A percentile compares a stretch with the other conserved stretches of the same genome.
Evolutionary conservation across 2,888 invertebrate genomes (phyloP).

Genomic region (Conomelus anceps): DNA sequence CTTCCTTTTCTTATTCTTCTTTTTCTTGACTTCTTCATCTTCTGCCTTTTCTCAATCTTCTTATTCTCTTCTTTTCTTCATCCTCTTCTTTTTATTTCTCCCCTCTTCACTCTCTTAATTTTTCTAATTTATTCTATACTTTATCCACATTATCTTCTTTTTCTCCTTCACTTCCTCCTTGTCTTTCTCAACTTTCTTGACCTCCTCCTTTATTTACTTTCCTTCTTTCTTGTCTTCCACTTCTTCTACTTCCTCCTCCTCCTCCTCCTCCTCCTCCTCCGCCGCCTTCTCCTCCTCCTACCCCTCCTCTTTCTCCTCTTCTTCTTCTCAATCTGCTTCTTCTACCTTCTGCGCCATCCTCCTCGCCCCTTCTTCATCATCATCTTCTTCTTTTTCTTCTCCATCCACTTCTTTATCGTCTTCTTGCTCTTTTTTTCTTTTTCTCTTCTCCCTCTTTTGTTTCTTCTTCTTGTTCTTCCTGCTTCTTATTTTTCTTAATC

Average conservation of each 20-base stretch:
- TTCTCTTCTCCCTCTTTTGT: neutral
- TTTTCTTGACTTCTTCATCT: too few species aligned
- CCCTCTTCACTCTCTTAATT: too few species aligned
- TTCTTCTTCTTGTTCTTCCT: neutral
- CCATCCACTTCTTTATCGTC: neutral
- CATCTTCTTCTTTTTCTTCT: neutral
- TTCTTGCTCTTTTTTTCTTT: neutral
- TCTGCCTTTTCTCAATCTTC: too few species aligned
- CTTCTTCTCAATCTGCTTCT: slow-evolving; percentile 9
- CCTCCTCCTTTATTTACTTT: neutral
- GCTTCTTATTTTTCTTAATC: neutral
- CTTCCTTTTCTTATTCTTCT: too few species aligned
- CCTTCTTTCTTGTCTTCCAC: neutral
- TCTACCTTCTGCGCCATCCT: neutral
- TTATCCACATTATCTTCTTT: too few species aligned
- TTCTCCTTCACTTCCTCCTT: neutral
- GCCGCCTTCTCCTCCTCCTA: neutral
- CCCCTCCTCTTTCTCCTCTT: neutral
- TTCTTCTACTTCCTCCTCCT: neutral
- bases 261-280: neutral
- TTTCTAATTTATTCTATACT: too few species aligned
- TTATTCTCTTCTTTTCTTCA: too few species aligned
- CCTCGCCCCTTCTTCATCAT: neutral
- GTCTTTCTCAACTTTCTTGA: neutral
- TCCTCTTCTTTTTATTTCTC: too few species aligned